A percentile compares a stretch with the other conserved stretches of the same genome.
phyloP scores from a whole-genome alignment of 2,113 vertebrate species.

The Nannobrachium achirus region DNA sequence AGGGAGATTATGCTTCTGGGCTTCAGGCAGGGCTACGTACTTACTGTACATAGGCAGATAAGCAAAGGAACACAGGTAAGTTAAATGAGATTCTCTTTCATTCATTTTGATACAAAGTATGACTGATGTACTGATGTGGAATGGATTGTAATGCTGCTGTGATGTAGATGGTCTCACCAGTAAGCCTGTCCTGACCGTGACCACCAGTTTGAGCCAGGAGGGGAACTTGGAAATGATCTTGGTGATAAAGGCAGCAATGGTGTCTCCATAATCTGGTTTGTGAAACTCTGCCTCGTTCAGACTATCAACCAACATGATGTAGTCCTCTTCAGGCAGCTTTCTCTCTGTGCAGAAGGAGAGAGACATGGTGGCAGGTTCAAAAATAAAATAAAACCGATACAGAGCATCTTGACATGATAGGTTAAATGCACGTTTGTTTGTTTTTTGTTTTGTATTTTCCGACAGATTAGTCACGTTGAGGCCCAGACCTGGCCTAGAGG shows the following conservation, averaged over 20 bases:
- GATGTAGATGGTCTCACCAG: constrained; percentile 80
- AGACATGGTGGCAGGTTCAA: neutral
- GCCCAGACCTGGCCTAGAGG: too few species aligned
- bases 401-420: too few species aligned
- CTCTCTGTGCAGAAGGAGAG: constrained; percentile 77
- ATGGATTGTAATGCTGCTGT: too few species aligned
- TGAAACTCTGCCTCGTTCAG: constrained; percentile 99
- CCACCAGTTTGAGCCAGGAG: constrained; percentile 92
- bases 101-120: neutral
- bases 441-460: too few species aligned
- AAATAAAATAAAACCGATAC: too few species aligned
- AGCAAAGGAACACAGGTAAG: constrained; percentile 14
- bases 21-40: too few species aligned
- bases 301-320: constrained; percentile 93
- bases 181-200: constrained; percentile 92
- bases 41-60: neutral
- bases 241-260: constrained; percentile 92
- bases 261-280: constrained; percentile 98
- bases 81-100: constrained; percentile 13
- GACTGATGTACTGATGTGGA: too few species aligned
- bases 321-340: constrained; percentile 94
- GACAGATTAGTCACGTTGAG: constrained; percentile 17
- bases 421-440: constrained; percentile 11
- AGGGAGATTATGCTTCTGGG: too few species aligned
- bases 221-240: constrained; percentile 92